phyloP scores from a whole-genome alignment of 2,113 vertebrate species.

The Herpailurus yagouaroundi region DNA sequence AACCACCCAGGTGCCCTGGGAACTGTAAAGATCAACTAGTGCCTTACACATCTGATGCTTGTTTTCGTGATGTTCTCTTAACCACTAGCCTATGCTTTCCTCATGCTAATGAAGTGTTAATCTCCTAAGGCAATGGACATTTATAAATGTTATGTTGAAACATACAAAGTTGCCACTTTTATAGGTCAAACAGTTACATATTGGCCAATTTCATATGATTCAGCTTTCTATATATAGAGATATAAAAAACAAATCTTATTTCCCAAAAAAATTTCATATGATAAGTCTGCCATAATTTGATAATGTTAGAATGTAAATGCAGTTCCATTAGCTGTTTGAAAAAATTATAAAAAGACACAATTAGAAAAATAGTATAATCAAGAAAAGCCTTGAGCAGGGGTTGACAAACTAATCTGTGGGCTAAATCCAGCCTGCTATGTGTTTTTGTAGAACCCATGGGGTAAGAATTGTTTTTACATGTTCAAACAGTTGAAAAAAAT shows the following conservation, averaged over 20 bases:
- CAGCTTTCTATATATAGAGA: neutral
- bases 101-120: neutral
- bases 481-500: neutral
- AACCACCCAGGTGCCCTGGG: neutral
- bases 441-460: neutral
- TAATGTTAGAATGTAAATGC: neutral
- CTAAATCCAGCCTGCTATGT: neutral
- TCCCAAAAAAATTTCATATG: neutral
- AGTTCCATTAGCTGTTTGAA: neutral
- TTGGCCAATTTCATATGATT: neutral
- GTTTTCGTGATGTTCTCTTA: neutral
- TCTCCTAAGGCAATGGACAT: neutral
- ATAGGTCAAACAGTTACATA: neutral
- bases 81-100: neutral
- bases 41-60: neutral
- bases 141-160: constrained; percentile 24
- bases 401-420: neutral
- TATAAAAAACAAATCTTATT: constrained; percentile 28
- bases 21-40: neutral
- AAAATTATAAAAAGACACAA: neutral
- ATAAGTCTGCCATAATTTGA: neutral
- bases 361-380: neutral
- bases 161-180: neutral
- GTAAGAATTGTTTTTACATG: neutral
- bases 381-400: neutral